These are phyloP conservation scores for Drosophila pseudoobscura DNA, from an alignment of 1,140 invertebrate species.

Conservation along the genomic window DNA sequence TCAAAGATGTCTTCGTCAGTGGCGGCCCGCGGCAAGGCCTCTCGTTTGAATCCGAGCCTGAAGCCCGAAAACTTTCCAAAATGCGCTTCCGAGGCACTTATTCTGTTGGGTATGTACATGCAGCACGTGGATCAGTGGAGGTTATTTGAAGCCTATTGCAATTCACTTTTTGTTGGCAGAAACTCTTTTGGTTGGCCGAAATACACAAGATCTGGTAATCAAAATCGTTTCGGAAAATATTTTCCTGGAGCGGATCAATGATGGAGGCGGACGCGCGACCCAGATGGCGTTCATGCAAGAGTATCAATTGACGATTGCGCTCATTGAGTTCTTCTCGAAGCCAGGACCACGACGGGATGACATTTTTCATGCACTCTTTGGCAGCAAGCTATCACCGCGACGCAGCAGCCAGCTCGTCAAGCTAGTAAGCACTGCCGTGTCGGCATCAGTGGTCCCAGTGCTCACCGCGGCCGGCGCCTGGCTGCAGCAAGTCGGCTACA, in stretches of 20 bases:
- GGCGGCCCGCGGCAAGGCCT: no score
- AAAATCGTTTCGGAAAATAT: conserved; percentile 92
- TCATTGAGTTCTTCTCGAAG: conserved; percentile 89
- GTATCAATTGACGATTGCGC: conserved; percentile 89
- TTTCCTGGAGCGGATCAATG: conserved; percentile 87
- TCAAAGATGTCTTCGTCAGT: no score
- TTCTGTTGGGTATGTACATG: no score
- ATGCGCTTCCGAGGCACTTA: no score
- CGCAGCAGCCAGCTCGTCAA: conserved; percentile 89
- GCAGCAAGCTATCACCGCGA: conserved; percentile 87
- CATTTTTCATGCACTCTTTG: conserved; percentile 91
- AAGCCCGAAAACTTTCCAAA: no score
- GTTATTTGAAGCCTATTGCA: no score
- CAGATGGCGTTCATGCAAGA: conserved; percentile 88
- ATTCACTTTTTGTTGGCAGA: conserved; percentile 36
- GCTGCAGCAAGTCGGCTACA: conserved; percentile 92
- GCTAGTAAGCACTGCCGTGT: conserved; percentile 90
- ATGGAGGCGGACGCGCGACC: conserved; percentile 50
- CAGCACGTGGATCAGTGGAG: no score
- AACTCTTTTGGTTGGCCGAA: conserved; percentile 60
- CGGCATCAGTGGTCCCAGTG: conserved; percentile 88
- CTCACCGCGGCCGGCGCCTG: conserved; percentile 90
- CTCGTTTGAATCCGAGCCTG: no score
- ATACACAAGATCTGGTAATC: conserved; percentile 85
- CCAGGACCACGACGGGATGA: conserved; percentile 89